Base-by-base conservation (phyloP, 2,888 invertebrate genomes). In the Drosophila borealis region DNA sequence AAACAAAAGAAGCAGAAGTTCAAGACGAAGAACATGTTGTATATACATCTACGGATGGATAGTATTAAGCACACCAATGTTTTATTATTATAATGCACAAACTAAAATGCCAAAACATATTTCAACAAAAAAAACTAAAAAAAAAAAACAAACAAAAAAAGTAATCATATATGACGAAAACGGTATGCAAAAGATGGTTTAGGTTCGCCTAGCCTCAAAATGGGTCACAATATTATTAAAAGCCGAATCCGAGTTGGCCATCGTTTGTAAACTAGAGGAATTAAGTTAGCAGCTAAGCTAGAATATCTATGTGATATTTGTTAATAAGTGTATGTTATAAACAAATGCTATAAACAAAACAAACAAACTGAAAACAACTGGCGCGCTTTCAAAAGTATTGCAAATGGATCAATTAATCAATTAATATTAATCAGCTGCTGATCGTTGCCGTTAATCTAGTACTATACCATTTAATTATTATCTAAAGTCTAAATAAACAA, bases 291-390 rank as follows among this genome's bases (percentile, higher is more conserved):
- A 60, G 62, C 41, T 79, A 81, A 74, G 81, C 74, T 81, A 78
- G 72, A 78, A 83, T 84, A 81, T 88, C 84, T 90, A 91, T 91
- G 91, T 91, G 91, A 91, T 91, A 91, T 91, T 89, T 92, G 90
- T 89, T 87, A 84, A 81, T 92, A 92, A 92, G 92, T 85, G 63
- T 59, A 74, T 71, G 81, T 80, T 80, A 73, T 66, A 76, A 73
- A 79, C 88, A 81, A 70, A 81, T 61, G 65, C 67, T 77, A 67
- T 53, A 70, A 71, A 68, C 59, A 53, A 70, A 64, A 70, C 46
- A 70, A 56, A 21, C 39, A 51, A 21, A 46, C 46, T 13, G 36
- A 54, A 13, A 42, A 61, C 25, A 60, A 45, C 51, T 56, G 70
- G 56, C 65, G 46, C 56, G 56, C 55, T 70, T 54, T 70, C 45